Base-by-base conservation (phyloP, 2,888 invertebrate species). In the Eupithecia insigniata region DNA sequence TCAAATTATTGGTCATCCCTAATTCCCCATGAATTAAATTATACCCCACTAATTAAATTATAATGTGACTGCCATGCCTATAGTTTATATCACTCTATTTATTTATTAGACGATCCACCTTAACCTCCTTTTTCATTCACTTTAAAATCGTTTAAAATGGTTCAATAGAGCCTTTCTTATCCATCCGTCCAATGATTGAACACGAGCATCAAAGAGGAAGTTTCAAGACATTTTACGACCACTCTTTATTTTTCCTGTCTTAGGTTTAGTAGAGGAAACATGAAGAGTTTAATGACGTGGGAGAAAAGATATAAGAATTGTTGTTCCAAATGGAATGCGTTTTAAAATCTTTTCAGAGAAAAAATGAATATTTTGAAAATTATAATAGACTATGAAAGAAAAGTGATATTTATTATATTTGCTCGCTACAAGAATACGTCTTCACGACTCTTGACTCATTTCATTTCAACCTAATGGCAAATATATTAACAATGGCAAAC, bases 151-250 rank as follows among this genome's bases (percentile, higher is more conserved):
- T 26, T 60, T 30, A 18, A 60, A 30, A 30, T 60, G 60, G 28
- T 60, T 28, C 8, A 28, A 60, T 2, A 60, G 30, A 60, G 12
- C 16, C 30, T 26, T 55, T 30, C 60, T 60, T 60, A 60, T 60
- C 60, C 16, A 30, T 60, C 28, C 8, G 18, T 60, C 60, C 60
- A 60, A 60, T 60, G 60, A 60, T 60, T 60, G 60, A 60, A 60
- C 60, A 60, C 18, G 18, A 16, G 30, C 58, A 60, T 60, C 60
- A 60, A 18, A 28, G 18, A 6, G 30, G 30, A 28, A 16, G 16
- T 60, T 60, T 30, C 60, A 18, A 60, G 60, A 22, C 5, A 14
- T 55, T 60, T 60, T 60, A 60, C 60, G 60, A 30, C 60, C 60
- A 16, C 58, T 58, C n/a, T 16, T 16, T 58, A 22, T 22, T 28